A percentile compares a stretch with the other conserved stretches of the same genome.
phyloP scores from a whole-genome alignment of 2,888 invertebrate species.

The Lepidocyrtoides sp. region DNA sequence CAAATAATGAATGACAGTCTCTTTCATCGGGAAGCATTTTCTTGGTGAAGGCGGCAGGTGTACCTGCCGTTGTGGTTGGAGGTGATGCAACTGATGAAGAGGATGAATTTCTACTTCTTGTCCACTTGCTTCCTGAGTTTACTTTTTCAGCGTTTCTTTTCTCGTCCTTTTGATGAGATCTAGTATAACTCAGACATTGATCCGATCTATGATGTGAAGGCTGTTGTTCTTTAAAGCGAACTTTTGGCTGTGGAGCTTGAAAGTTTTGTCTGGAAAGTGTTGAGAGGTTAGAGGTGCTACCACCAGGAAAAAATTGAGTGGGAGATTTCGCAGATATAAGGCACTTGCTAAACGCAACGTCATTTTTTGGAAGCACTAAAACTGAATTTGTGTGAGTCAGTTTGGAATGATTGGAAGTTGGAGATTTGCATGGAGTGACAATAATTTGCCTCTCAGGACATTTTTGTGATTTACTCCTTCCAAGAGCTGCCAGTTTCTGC shows the following conservation, averaged over 20 bases:
- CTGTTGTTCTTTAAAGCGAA: constrained; percentile 72
- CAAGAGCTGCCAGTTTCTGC: constrained; percentile 53
- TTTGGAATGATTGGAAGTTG: constrained; percentile 10
- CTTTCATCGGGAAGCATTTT: constrained; percentile 74
- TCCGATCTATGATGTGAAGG: constrained; percentile 58
- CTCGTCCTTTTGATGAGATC: constrained; percentile 42
- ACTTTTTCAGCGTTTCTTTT: constrained; percentile 9
- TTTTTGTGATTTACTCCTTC: constrained; percentile 75
- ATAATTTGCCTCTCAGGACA: constrained; percentile 47
- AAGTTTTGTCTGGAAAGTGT: not conserved
- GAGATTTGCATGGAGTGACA: constrained; percentile 2
- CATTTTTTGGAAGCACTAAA: constrained; percentile 58
- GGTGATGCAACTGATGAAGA: constrained; percentile 19
- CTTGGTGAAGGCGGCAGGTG: not conserved
- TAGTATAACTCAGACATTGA: constrained; percentile 47
- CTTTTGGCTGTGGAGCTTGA: constrained; percentile 64
- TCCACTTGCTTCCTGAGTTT: constrained; percentile 35
- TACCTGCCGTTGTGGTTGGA: not conserved
- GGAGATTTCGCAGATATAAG: constrained; percentile 44
- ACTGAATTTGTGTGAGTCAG: constrained; percentile 63
- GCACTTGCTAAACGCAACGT: constrained; percentile 17
- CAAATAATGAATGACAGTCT: constrained; percentile 63
- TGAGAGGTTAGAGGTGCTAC: constrained; percentile 12
- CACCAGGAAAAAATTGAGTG: constrained; percentile 51
- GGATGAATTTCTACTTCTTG: constrained; percentile 41